Evolutionary conservation across 2,113 vertebrate species (phyloP), one percentile per base, ranked within the genome.

Genomic region (Leucosticte australis): DNA sequence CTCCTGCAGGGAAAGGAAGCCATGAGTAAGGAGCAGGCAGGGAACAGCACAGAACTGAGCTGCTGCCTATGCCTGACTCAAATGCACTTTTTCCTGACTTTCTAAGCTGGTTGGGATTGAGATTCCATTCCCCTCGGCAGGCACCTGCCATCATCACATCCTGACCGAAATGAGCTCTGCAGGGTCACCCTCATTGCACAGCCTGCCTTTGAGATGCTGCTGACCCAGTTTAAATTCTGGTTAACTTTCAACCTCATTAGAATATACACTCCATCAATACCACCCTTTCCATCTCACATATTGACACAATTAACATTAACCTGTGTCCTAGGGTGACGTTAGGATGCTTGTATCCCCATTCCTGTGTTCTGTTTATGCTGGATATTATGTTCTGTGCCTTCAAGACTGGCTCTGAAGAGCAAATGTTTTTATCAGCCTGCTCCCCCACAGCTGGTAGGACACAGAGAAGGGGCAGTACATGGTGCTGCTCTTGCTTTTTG

Each of bases 1-100:
- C 99, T 59, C 97, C 99, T 99, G 80, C 26, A 23, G 47, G 67
- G 78, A 89, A 35, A 84, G 56, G 0, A 27, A 70, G 42, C 15
- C 68, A 19, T 19, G 31, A 71, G 57, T 27, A 49, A 80, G 37
- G 55, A 10, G 3, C 63, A 35, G 28, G 46, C 41, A 87, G 57
- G 57, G 28, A 50, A 78, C 3, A 23, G 41, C 55, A 75, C 52
- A 53, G 9, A 49, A 10, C 14, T 19, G 26, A 80, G 69, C 44
- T 7, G 3, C 7, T 21, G 28, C 17, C 65, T 53, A 6, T 46
- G 64, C 57, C 65, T 41, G 30, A 41, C 50, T 42, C n/a, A 9
- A 64, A 26, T 4, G 18, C 9, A 4, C 15, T 50, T 89, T 82
- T 46, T 12, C 9, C 35, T 57, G 49, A 27, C 55, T 76, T 87